phyloP scores from a whole-genome alignment of 2,797 vertebrate species.

The Galagoides demidoff region DNA sequence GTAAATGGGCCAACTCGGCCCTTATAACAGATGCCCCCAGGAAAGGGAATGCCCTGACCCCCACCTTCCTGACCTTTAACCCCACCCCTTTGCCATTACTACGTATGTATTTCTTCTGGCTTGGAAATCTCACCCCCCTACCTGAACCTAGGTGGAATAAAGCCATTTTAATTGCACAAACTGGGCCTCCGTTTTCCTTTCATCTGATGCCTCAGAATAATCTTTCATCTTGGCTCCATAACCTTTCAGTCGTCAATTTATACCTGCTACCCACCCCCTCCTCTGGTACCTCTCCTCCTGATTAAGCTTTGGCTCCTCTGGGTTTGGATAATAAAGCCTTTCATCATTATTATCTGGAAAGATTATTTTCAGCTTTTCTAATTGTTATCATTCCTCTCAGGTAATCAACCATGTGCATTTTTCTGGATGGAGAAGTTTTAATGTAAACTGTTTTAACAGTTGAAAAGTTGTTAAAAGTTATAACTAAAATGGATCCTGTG shows the following conservation, averaged over 20 bases:
- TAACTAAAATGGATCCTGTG: background rate
- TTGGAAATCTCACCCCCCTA: too few species aligned
- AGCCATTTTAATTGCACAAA: too few species aligned
- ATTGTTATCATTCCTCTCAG: background rate
- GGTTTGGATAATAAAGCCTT: constrained; percentile 29
- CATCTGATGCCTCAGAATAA: too few species aligned
- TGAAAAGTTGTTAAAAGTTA: background rate
- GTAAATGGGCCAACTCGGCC: too few species aligned
- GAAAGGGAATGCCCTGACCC: too few species aligned
- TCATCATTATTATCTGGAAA: constrained; percentile 9
- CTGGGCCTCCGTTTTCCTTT: too few species aligned
- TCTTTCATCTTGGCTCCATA: too few species aligned
- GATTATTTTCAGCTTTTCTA: background rate
- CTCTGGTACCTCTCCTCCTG: background rate
- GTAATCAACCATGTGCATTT: background rate
- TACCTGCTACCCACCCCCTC: background rate
- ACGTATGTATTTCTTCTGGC: too few species aligned
- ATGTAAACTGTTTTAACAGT: background rate
- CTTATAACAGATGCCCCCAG: too few species aligned
- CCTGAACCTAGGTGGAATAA: too few species aligned
- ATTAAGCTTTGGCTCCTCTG: background rate
- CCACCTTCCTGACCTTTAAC: too few species aligned
- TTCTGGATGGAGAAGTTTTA: constrained; percentile 30
- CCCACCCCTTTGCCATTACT: too few species aligned
- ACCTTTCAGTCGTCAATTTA: background rate